A percentile compares a stretch with the other conserved stretches of the same genome.
phyloP scores from a whole-genome alignment of 2,113 vertebrate genomes.

The Amblyopsis rosae region DNA sequence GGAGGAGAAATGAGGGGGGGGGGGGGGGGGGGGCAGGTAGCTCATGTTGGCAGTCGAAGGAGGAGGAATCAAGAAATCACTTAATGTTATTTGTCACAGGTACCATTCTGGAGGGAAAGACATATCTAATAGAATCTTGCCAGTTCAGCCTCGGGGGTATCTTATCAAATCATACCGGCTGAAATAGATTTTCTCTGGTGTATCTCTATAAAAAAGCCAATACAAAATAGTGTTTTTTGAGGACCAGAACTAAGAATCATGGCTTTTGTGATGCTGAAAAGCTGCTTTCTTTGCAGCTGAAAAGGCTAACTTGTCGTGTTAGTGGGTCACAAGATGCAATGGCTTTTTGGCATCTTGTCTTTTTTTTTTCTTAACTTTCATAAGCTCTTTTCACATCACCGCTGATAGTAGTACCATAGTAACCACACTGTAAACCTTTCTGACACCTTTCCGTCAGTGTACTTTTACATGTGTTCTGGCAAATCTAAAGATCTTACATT shows the following conservation, averaged over 20 bases:
- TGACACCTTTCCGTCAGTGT: no score
- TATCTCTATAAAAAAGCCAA: conserved; percentile 4
- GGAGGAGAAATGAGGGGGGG: no score
- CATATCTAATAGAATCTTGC: conserved; percentile 34
- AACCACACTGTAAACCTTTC: no score
- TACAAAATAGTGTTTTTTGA: background rate
- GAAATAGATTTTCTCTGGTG: conserved; percentile 11
- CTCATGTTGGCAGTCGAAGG: conserved; percentile 22
- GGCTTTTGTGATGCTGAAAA: conserved; percentile 9
- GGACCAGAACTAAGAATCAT: background rate
- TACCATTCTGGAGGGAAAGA: conserved; percentile 15
- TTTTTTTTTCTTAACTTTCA: no score
- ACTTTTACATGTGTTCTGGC: no score
- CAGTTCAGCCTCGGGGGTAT: conserved; percentile 6
- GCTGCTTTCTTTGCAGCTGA: conserved; percentile 1
- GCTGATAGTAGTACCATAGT: no score
- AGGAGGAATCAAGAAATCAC: conserved; percentile 48
- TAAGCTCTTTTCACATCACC: no score
- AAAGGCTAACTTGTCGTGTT: conserved; percentile 17
- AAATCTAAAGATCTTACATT: no score
- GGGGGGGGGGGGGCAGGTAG: no score
- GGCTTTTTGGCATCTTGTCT: no score
- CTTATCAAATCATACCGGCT: conserved; percentile 14
- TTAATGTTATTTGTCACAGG: conserved; percentile 45
- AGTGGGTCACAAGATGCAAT: conserved; percentile 19